phyloP scores from a whole-genome alignment of 2,113 vertebrate genomes.

The Microcebus jonahi region DNA sequence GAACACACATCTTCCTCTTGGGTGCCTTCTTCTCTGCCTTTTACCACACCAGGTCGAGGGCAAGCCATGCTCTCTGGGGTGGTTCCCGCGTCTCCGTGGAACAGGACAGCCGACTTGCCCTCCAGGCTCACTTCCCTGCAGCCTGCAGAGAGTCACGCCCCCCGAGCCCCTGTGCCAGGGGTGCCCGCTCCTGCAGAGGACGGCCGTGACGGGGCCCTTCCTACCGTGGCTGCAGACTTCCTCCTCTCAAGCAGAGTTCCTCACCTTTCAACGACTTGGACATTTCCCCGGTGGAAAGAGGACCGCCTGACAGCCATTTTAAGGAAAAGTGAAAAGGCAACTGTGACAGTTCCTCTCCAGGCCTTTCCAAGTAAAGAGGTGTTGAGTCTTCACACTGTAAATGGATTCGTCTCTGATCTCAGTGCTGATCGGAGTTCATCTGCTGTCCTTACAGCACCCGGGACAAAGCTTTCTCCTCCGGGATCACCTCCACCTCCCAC shows the following conservation, averaged over 20 bases:
- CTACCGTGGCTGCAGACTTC: background rate
- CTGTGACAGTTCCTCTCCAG: background rate
- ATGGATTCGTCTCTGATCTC: constrained; percentile 49
- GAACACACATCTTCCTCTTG: constrained; percentile 43
- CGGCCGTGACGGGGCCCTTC: background rate
- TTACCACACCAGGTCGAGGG: background rate
- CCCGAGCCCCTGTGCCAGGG: constrained; percentile 36
- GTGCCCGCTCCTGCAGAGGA: background rate
- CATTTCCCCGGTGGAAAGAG: background rate
- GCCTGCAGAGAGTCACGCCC: background rate
- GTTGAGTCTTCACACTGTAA: constrained; percentile 23
- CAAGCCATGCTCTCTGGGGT: constrained; percentile 52
- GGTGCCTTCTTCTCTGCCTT: constrained; percentile 20
- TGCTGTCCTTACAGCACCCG: background rate
- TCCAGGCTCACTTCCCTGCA: background rate
- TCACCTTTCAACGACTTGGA: background rate
- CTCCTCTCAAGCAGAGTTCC: background rate
- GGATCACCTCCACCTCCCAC: accelerated
- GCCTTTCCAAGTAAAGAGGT: constrained; percentile 6
- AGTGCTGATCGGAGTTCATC: background rate
- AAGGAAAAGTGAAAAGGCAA: constrained; percentile 30
- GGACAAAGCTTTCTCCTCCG: background rate
- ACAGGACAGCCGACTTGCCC: constrained; percentile 15
- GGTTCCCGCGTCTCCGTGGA: background rate
- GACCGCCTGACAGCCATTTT: background rate